Evolutionary conservation across 2,888 invertebrate species (phyloP).

Genomic region (Mesopsocus fuscifrons): DNA sequence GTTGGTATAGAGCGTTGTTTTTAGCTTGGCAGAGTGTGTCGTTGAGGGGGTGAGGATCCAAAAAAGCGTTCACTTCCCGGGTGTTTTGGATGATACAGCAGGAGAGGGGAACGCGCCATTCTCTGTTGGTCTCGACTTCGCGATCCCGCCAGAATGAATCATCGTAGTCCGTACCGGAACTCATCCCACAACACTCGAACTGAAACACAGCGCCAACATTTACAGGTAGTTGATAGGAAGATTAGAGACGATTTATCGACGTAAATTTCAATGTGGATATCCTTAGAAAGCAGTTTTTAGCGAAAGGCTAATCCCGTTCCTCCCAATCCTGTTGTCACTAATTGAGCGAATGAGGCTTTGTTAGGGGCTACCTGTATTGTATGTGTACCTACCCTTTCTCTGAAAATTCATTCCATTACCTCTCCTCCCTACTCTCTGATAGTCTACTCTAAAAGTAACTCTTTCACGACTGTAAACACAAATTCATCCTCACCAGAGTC

Average conservation of each 20-base stretch:
- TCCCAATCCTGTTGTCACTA: too few species aligned
- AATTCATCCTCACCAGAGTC: conserved; percentile 27
- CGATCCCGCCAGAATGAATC: conserved; percentile 62
- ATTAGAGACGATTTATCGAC: neutral
- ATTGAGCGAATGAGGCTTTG: too few species aligned
- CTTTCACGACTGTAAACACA: too few species aligned
- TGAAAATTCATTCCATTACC: too few species aligned
- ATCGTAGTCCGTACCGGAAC: conserved; percentile 58
- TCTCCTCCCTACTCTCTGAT: too few species aligned
- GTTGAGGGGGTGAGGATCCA: conserved; percentile 59
- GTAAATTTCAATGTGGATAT: neutral
- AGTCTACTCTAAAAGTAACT: too few species aligned
- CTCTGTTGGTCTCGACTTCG: conserved; percentile 35
- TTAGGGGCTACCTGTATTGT: too few species aligned
- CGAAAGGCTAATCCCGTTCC: too few species aligned
- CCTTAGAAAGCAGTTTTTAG: too few species aligned
- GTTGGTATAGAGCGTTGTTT: conserved; percentile 32
- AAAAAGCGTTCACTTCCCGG: conserved; percentile 33
- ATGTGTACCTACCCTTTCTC: too few species aligned
- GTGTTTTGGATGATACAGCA: conserved; percentile 46
- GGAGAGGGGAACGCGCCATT: conserved; percentile 31
- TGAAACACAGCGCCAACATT: too few species aligned
- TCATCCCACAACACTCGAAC: conserved; percentile 67
- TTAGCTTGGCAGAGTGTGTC: conserved; percentile 48
- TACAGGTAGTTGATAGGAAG: neutral